A percentile compares a stretch with the other conserved stretches of the same genome.
These are phyloP conservation scores for Mesopsocus fuscifrons DNA, from an alignment of 2,888 invertebrate genomes.

Conservation along the genomic window DNA sequence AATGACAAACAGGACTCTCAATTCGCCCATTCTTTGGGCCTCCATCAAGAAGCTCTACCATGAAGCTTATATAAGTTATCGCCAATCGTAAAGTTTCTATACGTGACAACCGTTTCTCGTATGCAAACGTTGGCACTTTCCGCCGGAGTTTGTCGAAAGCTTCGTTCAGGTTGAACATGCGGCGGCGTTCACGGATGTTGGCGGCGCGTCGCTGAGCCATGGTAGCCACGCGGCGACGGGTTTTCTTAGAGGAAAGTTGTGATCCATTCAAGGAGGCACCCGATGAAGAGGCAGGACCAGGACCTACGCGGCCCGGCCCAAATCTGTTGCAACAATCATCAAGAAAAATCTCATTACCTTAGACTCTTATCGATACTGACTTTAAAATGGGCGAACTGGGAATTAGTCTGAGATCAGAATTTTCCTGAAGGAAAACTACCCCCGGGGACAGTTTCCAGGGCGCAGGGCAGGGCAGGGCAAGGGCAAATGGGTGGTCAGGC, in stretches of 20 bases:
- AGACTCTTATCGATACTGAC: too few relatives aligned
- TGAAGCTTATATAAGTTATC: slow-evolving; percentile 91
- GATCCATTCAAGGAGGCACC: too few relatives aligned
- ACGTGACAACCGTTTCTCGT: slow-evolving; percentile 84
- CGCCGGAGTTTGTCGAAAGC: slow-evolving; percentile 83
- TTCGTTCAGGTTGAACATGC: slow-evolving; percentile 93
- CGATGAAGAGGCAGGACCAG: slow-evolving; percentile 19
- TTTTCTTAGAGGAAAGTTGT: slow-evolving; percentile 39
- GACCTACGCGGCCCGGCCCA: too few relatives aligned
- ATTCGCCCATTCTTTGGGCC: slow-evolving; percentile 18
- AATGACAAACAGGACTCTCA: slow-evolving; percentile 6
- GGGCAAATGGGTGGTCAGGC: too few relatives aligned
- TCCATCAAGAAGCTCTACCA: slow-evolving; percentile 61
- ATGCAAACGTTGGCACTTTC: slow-evolving; percentile 91
- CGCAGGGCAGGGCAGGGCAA: too few relatives aligned
- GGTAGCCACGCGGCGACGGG: slow-evolving; percentile 72
- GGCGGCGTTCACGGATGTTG: slow-evolving; percentile 76
- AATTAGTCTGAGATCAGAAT: too few relatives aligned
- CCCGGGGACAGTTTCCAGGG: too few relatives aligned
- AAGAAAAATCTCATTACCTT: too few relatives aligned
- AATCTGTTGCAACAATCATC: too few relatives aligned
- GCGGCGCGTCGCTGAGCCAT: slow-evolving; percentile 81
- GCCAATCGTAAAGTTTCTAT: slow-evolving; percentile 89
- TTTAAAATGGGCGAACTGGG: too few relatives aligned
- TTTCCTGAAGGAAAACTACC: too few relatives aligned